phyloP scores from a whole-genome alignment of 2,888 invertebrate species.

The Sminthurinus aureus region DNA sequence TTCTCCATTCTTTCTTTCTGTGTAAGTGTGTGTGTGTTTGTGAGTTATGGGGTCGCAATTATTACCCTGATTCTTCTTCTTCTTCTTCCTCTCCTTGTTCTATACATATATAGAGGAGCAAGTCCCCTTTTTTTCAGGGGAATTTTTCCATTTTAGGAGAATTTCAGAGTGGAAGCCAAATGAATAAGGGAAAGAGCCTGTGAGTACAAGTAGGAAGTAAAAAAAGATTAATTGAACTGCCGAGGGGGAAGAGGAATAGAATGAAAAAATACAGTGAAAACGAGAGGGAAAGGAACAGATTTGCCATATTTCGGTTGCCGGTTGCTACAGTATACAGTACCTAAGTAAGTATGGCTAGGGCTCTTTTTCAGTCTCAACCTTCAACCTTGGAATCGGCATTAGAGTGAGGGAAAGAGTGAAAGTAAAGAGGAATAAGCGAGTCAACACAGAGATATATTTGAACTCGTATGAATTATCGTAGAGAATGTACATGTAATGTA shows the following conservation, averaged over 20 bases:
- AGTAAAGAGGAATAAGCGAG: background rate
- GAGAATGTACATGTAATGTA: too few relatives aligned
- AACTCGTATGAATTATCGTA: too few relatives aligned
- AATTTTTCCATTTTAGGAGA: background rate
- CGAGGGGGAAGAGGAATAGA: background rate
- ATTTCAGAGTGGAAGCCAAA: background rate
- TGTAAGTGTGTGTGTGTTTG: background rate
- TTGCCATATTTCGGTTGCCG: background rate
- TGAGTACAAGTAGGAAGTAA: background rate
- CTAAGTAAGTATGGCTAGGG: too few relatives aligned
- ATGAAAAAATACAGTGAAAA: background rate
- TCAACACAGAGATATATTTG: too few relatives aligned
- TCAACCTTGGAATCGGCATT: background rate
- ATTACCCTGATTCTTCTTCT: background rate
- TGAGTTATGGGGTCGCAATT: slow-evolving; percentile 17
- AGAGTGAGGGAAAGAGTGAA: background rate
- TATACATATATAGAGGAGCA: too few relatives aligned
- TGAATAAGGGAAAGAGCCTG: background rate
- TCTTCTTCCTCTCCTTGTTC: too few relatives aligned
- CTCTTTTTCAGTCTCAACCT: too few relatives aligned
- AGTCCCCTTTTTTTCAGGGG: too few relatives aligned
- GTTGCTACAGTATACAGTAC: too few relatives aligned
- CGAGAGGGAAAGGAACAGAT: background rate
- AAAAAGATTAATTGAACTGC: slow-evolving; percentile 15
- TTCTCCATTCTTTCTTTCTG: background rate